A percentile compares a stretch with the other conserved stretches of the same genome.
phyloP scores from a whole-genome alignment of 1,140 invertebrate species.

The Campoletis sonorensis region DNA sequence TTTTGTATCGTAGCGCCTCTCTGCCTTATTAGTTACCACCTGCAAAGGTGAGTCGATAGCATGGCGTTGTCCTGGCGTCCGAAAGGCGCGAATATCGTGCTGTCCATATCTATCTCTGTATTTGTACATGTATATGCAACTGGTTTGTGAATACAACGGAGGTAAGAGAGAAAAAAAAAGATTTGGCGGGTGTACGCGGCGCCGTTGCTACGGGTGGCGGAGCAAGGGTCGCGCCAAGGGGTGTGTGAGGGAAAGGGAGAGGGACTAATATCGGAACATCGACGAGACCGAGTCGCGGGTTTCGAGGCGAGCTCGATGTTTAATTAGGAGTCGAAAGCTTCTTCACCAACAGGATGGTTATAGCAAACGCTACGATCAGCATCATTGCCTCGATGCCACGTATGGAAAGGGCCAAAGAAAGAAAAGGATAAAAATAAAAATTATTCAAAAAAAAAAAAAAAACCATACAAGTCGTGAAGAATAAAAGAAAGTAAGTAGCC shows the following conservation, averaged over 20 bases:
- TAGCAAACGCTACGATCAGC: constrained; percentile 45
- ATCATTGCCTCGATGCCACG: constrained; percentile 40
- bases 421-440: constrained; percentile 26
- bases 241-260: constrained; percentile 46
- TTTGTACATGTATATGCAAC: not conserved
- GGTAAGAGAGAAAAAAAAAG: constrained; percentile 21
- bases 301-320: constrained; percentile 74
- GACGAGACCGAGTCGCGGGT: constrained; percentile 67
- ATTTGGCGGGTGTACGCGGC: constrained; percentile 19
- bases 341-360: constrained; percentile 29
- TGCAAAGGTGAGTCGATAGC: constrained; percentile 25
- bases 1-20: not conserved
- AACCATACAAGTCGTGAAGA: constrained; percentile 29
- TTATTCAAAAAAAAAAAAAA: constrained; percentile 27
- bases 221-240: constrained; percentile 5
- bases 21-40: constrained; percentile 18
- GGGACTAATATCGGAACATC: constrained; percentile 76
- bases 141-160: constrained; percentile 5
- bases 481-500: not conserved
- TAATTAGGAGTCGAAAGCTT: constrained; percentile 73
- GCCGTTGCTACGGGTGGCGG: constrained; percentile 1
- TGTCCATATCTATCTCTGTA: constrained; percentile 14
- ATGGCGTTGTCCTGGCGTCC: constrained; percentile 31
- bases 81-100: constrained; percentile 50
- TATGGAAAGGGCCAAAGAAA: constrained; percentile 12